Evolutionary conservation across 2,888 invertebrate species (phyloP), one percentile per base, ranked within the genome.

Genomic region (Cerceris ruficornis): DNA sequence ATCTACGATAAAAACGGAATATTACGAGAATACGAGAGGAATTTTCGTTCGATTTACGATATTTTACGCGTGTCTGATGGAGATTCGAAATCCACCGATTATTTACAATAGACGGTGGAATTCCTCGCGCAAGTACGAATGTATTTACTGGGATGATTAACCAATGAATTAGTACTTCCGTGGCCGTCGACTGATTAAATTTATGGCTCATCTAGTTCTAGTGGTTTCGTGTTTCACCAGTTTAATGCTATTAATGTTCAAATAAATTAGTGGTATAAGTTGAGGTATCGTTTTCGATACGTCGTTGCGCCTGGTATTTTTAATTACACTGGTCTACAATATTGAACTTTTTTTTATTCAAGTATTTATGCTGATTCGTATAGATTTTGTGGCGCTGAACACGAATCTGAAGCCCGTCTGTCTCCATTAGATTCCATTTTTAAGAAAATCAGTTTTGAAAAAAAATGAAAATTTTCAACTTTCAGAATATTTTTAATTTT

Each of bases 161-260:
- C 39, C 54, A 13, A 65, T 75, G 64, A 60, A 75, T 68, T 69
- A 75, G 49, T 57, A 59, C 59, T 69, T 75, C 58, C 59, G 15
- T 50, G 15, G 13, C 8, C 11, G 49, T 49, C 9, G 39, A 62
- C 39, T 28, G 14, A 77, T 60, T 68, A 58, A 75, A 60, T 77
- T 65, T 60, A 59, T 60, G 50, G 65, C 58, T 43, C 11, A 8
- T 9, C 15, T 9, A 9, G 9, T 73, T 61, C 28, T 49, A 28
- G 49, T 41, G 69, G 57, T 46, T 57, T 66, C 9, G 15, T 50
- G 6, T 60, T 58, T 65, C 57, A 58, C 65, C 42, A 42, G 39
- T 17, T 58, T 17, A n/a, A 14, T 62, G 50, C 17, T 49, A n/a
- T 42, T 58, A n/a, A 17, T 49, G 1, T 9, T 1, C 28, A 41